Base-by-base conservation (phyloP, 1,140 invertebrate species). In the Dinoponera quadriceps region DNA sequence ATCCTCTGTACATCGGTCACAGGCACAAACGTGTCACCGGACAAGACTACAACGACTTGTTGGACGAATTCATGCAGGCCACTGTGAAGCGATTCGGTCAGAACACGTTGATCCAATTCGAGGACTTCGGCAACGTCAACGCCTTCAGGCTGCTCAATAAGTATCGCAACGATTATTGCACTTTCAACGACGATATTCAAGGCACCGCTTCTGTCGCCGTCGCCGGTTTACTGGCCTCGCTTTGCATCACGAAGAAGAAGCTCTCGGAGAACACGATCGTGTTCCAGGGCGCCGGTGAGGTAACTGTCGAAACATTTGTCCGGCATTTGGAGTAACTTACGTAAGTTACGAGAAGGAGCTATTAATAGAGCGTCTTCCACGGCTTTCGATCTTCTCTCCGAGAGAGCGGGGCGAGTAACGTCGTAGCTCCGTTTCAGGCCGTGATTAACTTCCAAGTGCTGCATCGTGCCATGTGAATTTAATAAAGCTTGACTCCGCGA, bases 51-150 rank as follows among this genome's bases (percentile, higher is more conserved):
- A 98, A 99, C 91, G 97, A 97, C 9, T 97, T 99, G 82, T 95
- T 99, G 54, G 99, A 99, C 62, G 99, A 99, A 95, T 99, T 99
- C 92, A 99, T 99, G 98, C 91, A 96, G 62, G 98, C 99, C 0
- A 97, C 97, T 20, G 97, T 99, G 0, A 95, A 96, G 80, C 96
- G 98, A 85, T 99, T 96, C 90, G 97, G 97, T 0, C 96, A 97
- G 90, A 98, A 97, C 90, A 96, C 96, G 49, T 94, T 98, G 7
- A 98, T 98, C 68, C 97, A 99, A 94, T 99, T 99, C 94, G 98
- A 99, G 95, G 98, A 99, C 94, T 99, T 99, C 92, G 98, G 96
- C 7, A 98, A 99, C 86, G 94, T 96, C 0, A 99, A 99, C 94
- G 98, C 99, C 4, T 98, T 99, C 94, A 94, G 97, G 16, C 94